Base-by-base conservation (phyloP, 2,888 invertebrate species). In the Agonopterix subpropinquella region DNA sequence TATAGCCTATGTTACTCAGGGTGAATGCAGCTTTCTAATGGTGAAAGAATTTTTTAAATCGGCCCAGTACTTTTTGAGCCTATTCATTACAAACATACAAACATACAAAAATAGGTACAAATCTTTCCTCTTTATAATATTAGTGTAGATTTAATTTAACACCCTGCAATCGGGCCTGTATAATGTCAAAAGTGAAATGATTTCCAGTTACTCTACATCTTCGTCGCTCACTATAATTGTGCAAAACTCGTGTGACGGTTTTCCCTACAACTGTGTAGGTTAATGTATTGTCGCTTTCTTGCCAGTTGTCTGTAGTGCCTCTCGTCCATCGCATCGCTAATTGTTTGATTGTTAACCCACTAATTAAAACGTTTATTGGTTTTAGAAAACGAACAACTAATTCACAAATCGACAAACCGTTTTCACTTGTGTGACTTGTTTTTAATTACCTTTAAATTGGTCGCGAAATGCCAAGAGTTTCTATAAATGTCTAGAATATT, bases 231-330 rank as follows among this genome's bases (percentile, higher is more conserved):
- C 70, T 75, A 77, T 81, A 81, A 82, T 83, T 80, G 78, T 78
- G 73, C 78, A 78, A 75, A 83, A 79, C 76, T 76, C 73, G 79
- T 82, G 77, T 81, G 81, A 81, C 79, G 73, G 67, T 83, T 85
- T 83, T 81, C 82, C 81, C 77, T 80, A 73, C 73, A 71, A 75
- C 73, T 69, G 75, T 74, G 71, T 78, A 72, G 80, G 81, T 79
- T 80, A 82, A 81, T 78, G 78, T 71, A 79, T 83, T 77, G 77
- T 78, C 77, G 70, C 85, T 86, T 85, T 87, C 86, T 81, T 83
- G 65, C 28, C 28, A 28, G n/a, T n/a, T n/a, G n/a, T n/a, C n/a
- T n/a, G n/a, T n/a, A n/a, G 28, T 28, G 28, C 58, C 71, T 75
- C 66, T 75, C 71, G 75, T 71, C 72, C 63, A 59, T 63, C 72